Conservation (phyloP, 2,888 invertebrate species). For the Pristionchus maxplancki region DNA sequence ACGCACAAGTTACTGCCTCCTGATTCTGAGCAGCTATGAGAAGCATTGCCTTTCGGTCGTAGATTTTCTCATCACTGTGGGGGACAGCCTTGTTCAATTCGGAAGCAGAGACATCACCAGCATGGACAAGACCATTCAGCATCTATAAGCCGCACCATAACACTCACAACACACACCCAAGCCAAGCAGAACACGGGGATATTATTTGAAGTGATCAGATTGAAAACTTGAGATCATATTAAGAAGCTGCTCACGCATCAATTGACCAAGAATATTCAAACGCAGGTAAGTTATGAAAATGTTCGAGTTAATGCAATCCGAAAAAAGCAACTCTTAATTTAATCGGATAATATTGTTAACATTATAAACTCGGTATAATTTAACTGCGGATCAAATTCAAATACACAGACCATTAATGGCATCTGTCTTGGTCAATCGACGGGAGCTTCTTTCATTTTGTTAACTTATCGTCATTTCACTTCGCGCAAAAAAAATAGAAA, state of each 20-base stretch:
- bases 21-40: slow-evolving; percentile 54
- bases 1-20: background rate
- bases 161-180: background rate
- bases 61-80: slow-evolving; percentile 51
- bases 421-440: slow-evolving; percentile 15
- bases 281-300: background rate
- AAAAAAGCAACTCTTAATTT: background rate
- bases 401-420: background rate
- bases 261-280: background rate
- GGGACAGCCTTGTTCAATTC: slow-evolving; percentile 54
- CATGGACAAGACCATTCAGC: slow-evolving; percentile 53
- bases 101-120: slow-evolving; percentile 42
- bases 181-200: background rate
- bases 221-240: slow-evolving; percentile 53
- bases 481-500: background rate
- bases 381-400: background rate
- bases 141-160: slow-evolving; percentile 43
- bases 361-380: background rate
- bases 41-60: slow-evolving; percentile 55
- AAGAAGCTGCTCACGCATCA: slow-evolving; percentile 18
- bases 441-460: slow-evolving; percentile 20
- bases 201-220: slow-evolving; percentile 45
- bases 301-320: background rate
- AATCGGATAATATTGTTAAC: background rate
- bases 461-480: slow-evolving; percentile 45